Base-by-base conservation (phyloP, 1,140 invertebrate species). In the Belonocnema kinseyi region DNA sequence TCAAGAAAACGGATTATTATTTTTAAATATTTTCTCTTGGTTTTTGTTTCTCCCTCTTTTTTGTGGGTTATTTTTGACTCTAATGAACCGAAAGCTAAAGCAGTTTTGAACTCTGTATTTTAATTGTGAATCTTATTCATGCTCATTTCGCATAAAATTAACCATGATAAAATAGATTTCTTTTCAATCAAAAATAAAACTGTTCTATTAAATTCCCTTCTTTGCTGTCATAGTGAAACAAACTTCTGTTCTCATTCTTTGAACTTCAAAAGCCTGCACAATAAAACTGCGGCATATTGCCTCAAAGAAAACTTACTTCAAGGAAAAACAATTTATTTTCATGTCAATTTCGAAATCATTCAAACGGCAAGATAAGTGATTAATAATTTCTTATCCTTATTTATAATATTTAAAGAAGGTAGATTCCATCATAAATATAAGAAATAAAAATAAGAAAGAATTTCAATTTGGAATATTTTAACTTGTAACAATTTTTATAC, bases 261-360 rank as follows among this genome's bases (percentile, higher is more conserved):
- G 26, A 66, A 26, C 4, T 58, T 21, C 19, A 58, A 19, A 66
- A 26, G 26, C 26, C 2, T 33, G 26, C 26, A 33, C 26, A 33
- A 33, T 33, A 33, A 33, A 33, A 33, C 26, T 33, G 26, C 26
- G 14, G 58, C 16, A 66, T 16, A 66, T 66, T 33, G 26, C 19
- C 26, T 66, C 58, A 14, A 66, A 8, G 21, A 66, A 66, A 66
- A 21, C 16, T 66, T 66, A 66, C 40, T 66, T 66, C 26, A 6
- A 66, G 19, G 21, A 66, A 66, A 26, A 66, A 40, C 13, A 66
- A 26, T 66, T 66, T 46, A 14, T 46, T 66, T 66, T 46, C 33
- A 61, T 61, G 33, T 16, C 8, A 54, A 54, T n/a, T 19, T 19
- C 11, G 4, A 56, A 56, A 46, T 10, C 2, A 46, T 46, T 46